Percentiles rank a stretch among this genome's conserved stretches.
These are phyloP conservation scores for Pocota personata DNA, from an alignment of 2,888 invertebrate genomes.

Conservation along the genomic window DNA sequence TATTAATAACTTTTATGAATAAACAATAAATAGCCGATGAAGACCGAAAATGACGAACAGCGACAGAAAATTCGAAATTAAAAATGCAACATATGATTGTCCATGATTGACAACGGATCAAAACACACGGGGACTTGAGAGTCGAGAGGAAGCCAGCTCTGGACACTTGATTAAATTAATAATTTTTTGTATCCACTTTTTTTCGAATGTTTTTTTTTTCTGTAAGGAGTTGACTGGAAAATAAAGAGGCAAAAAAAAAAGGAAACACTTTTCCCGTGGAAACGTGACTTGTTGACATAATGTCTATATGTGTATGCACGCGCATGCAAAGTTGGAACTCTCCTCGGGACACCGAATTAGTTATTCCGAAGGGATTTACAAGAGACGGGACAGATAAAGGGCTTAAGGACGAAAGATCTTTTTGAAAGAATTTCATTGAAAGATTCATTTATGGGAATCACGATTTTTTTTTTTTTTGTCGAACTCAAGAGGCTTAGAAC, in stretches of 20 bases:
- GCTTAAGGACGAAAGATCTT: slow-evolving; percentile 59
- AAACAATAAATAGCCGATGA: slow-evolving; percentile 65
- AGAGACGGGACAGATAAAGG: slow-evolving; percentile 40
- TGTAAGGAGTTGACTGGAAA: slow-evolving; percentile 34
- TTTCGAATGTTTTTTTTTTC: neutral
- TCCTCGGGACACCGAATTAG: slow-evolving; percentile 34
- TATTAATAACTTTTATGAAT: slow-evolving; percentile 63
- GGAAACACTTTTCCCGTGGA: slow-evolving; percentile 72
- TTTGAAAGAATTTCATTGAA: slow-evolving; percentile 9
- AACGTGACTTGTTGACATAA: slow-evolving; percentile 70
- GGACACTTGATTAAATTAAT: slow-evolving; percentile 70
- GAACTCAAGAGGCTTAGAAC: slow-evolving; percentile 4
- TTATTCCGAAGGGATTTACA: slow-evolving; percentile 57
- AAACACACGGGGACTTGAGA: slow-evolving; percentile 31
- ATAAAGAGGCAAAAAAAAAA: slow-evolving; percentile 58
- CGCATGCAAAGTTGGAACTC: slow-evolving; percentile 54
- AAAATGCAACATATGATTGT: slow-evolving; percentile 72
- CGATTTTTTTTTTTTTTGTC: slow-evolving; percentile 53
- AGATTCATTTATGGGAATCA: slow-evolving; percentile 49
- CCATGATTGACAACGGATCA: slow-evolving; percentile 68
- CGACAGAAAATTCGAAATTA: slow-evolving; percentile 67
- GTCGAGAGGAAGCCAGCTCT: slow-evolving; percentile 61
- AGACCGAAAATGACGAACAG: slow-evolving; percentile 65
- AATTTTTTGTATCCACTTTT: slow-evolving; percentile 21
- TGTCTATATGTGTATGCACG: slow-evolving; percentile 54